phyloP scores from a whole-genome alignment of 2,113 vertebrate genomes.

The Chunga burmeisteri region DNA sequence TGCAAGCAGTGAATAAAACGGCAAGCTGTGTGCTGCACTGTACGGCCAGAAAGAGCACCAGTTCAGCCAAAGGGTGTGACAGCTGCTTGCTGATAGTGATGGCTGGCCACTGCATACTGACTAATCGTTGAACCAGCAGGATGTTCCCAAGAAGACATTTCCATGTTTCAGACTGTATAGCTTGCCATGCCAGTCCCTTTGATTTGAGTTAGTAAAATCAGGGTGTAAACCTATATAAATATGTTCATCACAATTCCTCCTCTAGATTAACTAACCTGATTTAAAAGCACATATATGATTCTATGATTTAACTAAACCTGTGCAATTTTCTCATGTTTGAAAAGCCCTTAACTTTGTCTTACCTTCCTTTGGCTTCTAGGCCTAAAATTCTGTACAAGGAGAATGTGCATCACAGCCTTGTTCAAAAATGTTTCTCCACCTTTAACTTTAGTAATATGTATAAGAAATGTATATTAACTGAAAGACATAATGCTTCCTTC shows the following conservation, averaged over 20 bases:
- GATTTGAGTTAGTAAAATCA: neutral
- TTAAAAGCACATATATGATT: neutral
- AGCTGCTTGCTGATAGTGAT: constrained; percentile 28
- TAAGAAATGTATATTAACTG: neutral
- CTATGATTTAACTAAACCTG: neutral
- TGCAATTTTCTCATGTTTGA: neutral
- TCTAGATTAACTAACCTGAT: neutral
- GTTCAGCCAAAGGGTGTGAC: constrained; percentile 52
- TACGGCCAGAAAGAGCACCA: neutral
- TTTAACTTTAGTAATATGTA: neutral
- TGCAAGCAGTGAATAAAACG: neutral
- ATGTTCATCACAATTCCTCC: neutral
- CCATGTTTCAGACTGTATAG: neutral
- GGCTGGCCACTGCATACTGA: neutral
- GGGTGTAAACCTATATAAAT: neutral
- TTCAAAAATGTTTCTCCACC: neutral
- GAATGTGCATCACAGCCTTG: neutral
- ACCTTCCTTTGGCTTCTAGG: neutral
- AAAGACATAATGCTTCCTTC: neutral
- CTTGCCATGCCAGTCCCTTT: neutral
- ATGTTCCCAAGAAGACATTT: neutral
- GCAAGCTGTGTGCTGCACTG: constrained; percentile 19
- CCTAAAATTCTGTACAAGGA: neutral
- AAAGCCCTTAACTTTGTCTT: neutral
- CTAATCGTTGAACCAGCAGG: neutral